Percentiles rank a stretch among this genome's conserved stretches.
phyloP scores from a whole-genome alignment of 1,140 invertebrate genomes.

The Neodiprion fabricii region DNA sequence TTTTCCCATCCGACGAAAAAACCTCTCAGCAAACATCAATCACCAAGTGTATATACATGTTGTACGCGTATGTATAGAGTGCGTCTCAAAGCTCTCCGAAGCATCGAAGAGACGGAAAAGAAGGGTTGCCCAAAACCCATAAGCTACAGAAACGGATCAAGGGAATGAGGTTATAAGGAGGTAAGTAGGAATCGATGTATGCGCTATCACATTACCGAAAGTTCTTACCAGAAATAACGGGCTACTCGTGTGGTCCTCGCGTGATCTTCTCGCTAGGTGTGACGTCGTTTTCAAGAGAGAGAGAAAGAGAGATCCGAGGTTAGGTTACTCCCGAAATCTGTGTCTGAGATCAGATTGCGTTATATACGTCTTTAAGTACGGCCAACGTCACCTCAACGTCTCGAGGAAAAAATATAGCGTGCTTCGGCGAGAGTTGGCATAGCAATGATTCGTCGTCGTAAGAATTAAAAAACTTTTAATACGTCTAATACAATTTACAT shows the following conservation, averaged over 20 bases:
- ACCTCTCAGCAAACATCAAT: no score
- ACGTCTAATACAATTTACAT: not conserved
- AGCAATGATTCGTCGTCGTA: not conserved
- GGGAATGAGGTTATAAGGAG: no score
- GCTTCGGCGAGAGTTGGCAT: not conserved
- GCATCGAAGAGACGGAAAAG: no score
- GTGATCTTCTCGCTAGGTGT: not conserved
- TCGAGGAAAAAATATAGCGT: not conserved
- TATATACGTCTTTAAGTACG: not conserved
- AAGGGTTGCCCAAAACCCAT: no score
- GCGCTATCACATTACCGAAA: not conserved
- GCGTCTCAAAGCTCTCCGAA: no score
- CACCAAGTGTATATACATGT: no score
- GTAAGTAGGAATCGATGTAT: no score
- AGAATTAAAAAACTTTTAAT: not conserved
- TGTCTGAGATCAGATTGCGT: not conserved
- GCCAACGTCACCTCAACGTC: not conserved
- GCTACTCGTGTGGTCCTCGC: slow-evolving; percentile 1
- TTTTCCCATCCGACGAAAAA: no score
- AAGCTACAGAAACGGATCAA: no score
- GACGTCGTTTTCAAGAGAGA: not conserved
- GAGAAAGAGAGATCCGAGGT: not conserved
- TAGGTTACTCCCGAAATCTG: not conserved
- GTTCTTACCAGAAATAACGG: not conserved
- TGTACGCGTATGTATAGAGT: no score